Base-by-base conservation (phyloP, 2,888 invertebrate genomes). In the Chirona hameri region DNA sequence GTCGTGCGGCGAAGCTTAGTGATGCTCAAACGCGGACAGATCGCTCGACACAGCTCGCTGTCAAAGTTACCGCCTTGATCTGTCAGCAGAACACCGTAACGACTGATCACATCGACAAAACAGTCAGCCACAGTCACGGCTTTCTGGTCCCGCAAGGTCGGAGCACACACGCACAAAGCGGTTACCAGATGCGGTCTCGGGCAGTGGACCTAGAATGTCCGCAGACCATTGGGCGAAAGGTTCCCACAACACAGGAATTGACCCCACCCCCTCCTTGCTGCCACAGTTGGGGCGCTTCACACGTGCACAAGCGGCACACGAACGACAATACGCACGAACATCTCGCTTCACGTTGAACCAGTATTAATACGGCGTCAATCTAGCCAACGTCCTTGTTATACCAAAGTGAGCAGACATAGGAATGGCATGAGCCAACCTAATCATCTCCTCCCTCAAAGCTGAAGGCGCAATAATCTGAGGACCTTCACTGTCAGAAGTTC, bases 381-480 rank as follows among this genome's bases (percentile, higher is more conserved):
- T 29, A 3, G 31, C 31, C 31, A 31, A 18, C 15, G 76, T 76
- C 5, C 31, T 15, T 15, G 15, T 31, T 4, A 76, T 31, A 0
- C 76, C 76, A 39, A 69, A 39, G 39, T 76, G 76, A 18, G 76
- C 76, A 18, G 76, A 76, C 76, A 69, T 18, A 15, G 76, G 76
- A 5, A 39, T 31, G 18, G 31, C 76, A 76, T 76, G 76, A 14
- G 76, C 76, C 2, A 76, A 27, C 9, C 69, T 69, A 5, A 29
- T 29, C 27, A 69, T 7, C 29, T 69, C 27, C 29, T 69, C 27
- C 9, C 69, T 27, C 5, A 69, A 9, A 69, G 27, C n/a, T 12
- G 27, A 5, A 18, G 69, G 69, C 29, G 27, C 69, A 27, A 69
- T 3, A 69, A 69, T 27, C 69, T 69, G 69, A 69, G 69, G 69